Evolutionary conservation across 2,113 vertebrate genomes (phyloP).

Genomic region (Cyprinodon brontotheroides): DNA sequence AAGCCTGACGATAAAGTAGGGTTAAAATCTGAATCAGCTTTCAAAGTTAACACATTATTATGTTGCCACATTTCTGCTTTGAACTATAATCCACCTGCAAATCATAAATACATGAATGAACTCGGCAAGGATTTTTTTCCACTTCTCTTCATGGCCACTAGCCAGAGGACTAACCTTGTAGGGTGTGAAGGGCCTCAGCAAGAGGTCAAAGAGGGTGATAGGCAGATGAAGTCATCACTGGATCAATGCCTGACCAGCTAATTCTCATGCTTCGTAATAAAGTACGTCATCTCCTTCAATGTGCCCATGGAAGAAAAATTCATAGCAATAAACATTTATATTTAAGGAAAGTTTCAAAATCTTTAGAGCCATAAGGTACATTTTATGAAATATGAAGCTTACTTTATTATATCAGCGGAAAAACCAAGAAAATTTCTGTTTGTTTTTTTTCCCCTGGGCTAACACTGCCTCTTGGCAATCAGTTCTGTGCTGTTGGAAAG

Average conservation of each 20-base stretch:
- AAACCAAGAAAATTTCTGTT: neutral
- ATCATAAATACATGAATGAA: conserved; percentile 68
- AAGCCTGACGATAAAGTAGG: conserved; percentile 9
- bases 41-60: conserved; percentile 38
- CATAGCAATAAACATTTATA: conserved; percentile 17
- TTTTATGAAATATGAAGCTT: neutral
- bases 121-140: conserved; percentile 52
- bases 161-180: conserved; percentile 54
- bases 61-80: conserved; percentile 52
- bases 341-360: neutral
- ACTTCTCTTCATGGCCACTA: conserved; percentile 46
- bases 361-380: neutral
- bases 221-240: conserved; percentile 53
- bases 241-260: conserved; percentile 47
- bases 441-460: neutral
- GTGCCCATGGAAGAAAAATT: conserved; percentile 21
- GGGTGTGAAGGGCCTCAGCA: conserved; percentile 34
- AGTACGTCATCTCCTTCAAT: conserved; percentile 39
- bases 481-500: neutral
- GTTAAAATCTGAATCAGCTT: neutral
- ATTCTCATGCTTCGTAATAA: conserved; percentile 30
- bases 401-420: neutral
- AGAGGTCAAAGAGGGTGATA: conserved; percentile 50
- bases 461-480: neutral
- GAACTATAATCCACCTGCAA: conserved; percentile 72